Conservation (phyloP, 2,113 vertebrate species). For the Dryoscopus gambensis region DNA sequence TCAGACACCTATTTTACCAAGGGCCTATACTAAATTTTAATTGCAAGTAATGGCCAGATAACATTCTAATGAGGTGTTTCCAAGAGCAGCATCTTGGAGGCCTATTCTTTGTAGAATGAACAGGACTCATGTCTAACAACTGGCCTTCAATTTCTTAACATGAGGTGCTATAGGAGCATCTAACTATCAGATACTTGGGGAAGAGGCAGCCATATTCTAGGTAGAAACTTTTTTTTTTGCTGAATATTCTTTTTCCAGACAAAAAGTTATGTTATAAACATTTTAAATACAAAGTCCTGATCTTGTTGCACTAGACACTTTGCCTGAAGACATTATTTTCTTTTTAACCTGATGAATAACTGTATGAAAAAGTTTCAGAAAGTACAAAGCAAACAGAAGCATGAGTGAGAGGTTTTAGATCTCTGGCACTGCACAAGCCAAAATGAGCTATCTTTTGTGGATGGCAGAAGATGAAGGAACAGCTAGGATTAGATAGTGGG, state of each 20-base stretch:
- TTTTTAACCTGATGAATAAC: not conserved
- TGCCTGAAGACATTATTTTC: not conserved
- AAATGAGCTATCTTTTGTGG: not conserved
- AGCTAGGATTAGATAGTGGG: not conserved
- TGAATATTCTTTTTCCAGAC: not conserved
- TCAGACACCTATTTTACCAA: not conserved
- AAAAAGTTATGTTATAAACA: conserved; percentile 6
- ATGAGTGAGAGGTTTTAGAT: not conserved
- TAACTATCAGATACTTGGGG: not conserved
- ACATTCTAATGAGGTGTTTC: not conserved
- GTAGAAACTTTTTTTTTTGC: not conserved
- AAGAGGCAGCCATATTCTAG: not conserved
- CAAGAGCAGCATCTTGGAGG: not conserved
- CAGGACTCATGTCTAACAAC: not conserved
- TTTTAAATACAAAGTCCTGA: not conserved
- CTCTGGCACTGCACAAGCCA: not conserved
- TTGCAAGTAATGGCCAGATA: not conserved
- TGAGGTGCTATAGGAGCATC: not conserved
- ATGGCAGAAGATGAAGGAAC: not conserved
- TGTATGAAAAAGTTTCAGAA: not conserved
- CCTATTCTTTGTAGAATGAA: not conserved
- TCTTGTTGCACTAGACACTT: not conserved
- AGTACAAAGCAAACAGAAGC: not conserved
- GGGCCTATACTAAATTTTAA: not conserved
- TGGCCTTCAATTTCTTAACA: not conserved